These are phyloP conservation scores for Stramonita haemastoma DNA, from an alignment of 2,888 invertebrate species.

Conservation along the genomic window DNA sequence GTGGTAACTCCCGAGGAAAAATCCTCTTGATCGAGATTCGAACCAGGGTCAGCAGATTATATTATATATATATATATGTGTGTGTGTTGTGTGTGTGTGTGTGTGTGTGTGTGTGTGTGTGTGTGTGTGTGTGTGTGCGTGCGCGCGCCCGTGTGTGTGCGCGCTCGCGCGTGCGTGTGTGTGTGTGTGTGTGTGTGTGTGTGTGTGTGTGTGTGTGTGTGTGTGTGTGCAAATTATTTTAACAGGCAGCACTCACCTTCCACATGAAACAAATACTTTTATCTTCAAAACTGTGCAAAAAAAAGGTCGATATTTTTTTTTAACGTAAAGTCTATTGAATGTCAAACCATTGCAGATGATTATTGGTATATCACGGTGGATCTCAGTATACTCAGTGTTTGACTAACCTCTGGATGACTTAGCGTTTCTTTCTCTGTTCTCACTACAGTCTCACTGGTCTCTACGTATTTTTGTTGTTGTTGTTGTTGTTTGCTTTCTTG, in stretches of 20 bases:
- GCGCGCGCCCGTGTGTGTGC: neutral
- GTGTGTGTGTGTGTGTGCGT: constrained; percentile 5
- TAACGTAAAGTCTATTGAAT: too few species aligned
- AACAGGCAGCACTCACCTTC: neutral
- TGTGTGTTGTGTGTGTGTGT: neutral
- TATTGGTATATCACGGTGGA: too few species aligned
- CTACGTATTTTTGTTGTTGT: too few species aligned
- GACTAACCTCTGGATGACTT: too few species aligned
- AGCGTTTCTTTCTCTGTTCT: too few species aligned
- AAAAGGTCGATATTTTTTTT: neutral
- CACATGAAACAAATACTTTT: neutral
- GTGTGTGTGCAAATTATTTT: neutral
- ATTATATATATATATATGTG: neutral
- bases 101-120: constrained; percentile 12
- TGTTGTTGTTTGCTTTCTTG: too few species aligned
- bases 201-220: constrained; percentile 20
- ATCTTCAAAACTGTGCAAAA: neutral
- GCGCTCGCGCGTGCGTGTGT: neutral
- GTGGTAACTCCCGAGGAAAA: too few species aligned
- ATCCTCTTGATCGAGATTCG: too few species aligned
- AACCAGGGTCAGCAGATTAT: too few species aligned
- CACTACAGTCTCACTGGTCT: too few species aligned
- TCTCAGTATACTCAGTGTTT: too few species aligned
- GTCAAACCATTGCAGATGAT: too few species aligned
- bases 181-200: neutral